Percentiles rank a stretch among this genome's conserved stretches.
These are phyloP conservation scores for Paramuricea clavata DNA, from an alignment of 92 coral and sea anemone genomes.

Conservation along the genomic window DNA sequence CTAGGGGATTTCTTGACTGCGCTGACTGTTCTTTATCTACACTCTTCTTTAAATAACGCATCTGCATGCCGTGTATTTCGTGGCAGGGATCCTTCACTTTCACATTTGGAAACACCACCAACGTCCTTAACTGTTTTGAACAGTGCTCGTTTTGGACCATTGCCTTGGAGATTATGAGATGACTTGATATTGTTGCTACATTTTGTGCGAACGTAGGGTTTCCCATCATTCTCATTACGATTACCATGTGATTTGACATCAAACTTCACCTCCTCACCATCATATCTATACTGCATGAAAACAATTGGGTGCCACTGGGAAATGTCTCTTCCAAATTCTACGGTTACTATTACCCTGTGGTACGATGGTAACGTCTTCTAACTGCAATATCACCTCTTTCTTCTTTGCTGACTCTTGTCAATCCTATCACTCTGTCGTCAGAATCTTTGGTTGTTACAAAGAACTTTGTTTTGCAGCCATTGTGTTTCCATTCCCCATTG, in stretches of 20 bases:
- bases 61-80: constrained; percentile 48
- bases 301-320: constrained; percentile 67
- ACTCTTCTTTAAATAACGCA: constrained; percentile 41
- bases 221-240: constrained; percentile 23
- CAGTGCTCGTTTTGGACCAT: constrained; percentile 69
- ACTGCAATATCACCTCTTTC: constrained; percentile 68
- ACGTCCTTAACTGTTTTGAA: constrained; percentile 64
- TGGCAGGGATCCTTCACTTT: constrained; percentile 62
- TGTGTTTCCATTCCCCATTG: constrained; percentile 65
- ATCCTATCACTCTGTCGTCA: constrained; percentile 26
- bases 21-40: not conserved
- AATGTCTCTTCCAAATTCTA: constrained; percentile 64
- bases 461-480: constrained; percentile 46
- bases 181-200: constrained; percentile 45
- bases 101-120: constrained; percentile 67
- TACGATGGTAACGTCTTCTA: constrained; percentile 53
- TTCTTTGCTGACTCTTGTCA: constrained; percentile 43
- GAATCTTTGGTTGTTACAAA: constrained; percentile 37
- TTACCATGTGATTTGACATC: constrained; percentile 61
- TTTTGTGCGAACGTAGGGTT: constrained; percentile 28
- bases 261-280: constrained; percentile 51
- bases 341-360: constrained; percentile 59
- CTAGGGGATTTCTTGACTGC: constrained; percentile 59
- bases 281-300: constrained; percentile 54
- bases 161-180: constrained; percentile 16